Evolutionary conservation across 2,113 vertebrate species (phyloP).

Genomic region (Siniperca knerii): DNA sequence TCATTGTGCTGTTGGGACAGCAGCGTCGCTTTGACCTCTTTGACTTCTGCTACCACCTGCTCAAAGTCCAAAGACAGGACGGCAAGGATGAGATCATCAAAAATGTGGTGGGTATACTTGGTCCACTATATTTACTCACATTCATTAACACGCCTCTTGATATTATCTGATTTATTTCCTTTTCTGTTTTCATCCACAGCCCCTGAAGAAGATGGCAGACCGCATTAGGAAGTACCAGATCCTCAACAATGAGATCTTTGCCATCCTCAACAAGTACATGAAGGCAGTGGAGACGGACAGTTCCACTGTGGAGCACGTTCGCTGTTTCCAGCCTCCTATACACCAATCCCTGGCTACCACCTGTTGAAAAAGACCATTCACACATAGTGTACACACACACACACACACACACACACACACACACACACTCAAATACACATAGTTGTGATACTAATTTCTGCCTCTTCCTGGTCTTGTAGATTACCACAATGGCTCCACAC

Average conservation of each 20-base stretch:
- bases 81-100: constrained; percentile 99
- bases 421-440: constrained; percentile 18
- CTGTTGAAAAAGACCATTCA: constrained; percentile 86
- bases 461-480: constrained; percentile 67
- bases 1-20: constrained; percentile 96
- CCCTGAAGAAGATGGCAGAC: constrained; percentile 99
- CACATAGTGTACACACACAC: constrained; percentile 45
- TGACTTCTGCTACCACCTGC: constrained; percentile 98
- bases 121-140: not conserved
- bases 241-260: constrained; percentile 99
- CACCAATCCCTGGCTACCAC: constrained; percentile 99
- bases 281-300: constrained; percentile 99
- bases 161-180: not conserved
- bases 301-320: constrained; percentile 97
- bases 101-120: constrained; percentile 91
- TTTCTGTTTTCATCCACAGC: constrained; percentile 80
- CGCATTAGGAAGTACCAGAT: constrained; percentile 99
- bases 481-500: constrained; percentile 22
- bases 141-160: not conserved
- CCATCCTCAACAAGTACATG: constrained; percentile 99
- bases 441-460: constrained; percentile 68
- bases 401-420: constrained; percentile 7
- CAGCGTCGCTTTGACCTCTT: constrained; percentile 98
- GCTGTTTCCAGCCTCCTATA: constrained; percentile 99
- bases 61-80: constrained; percentile 98